Evolutionary conservation across 35 echinoderm and acorn worm genomes (phyloP).

Genomic region (Ophiothrix spiculata): DNA sequence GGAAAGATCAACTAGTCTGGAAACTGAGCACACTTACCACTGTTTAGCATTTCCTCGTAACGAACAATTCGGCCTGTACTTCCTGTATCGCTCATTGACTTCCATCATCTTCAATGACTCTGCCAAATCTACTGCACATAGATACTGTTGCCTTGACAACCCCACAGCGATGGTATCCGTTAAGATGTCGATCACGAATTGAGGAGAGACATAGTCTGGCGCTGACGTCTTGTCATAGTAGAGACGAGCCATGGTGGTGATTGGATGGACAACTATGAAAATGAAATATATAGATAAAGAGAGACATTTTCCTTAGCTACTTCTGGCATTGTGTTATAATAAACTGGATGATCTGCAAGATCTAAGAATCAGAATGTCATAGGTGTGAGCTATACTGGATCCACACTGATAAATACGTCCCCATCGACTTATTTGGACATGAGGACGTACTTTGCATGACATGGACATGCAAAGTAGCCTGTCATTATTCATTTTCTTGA

Average conservation of each 20-base stretch:
- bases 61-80: slow-evolving; percentile 67
- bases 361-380: too few relatives aligned
- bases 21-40: slow-evolving; percentile 56
- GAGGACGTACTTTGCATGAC: too few relatives aligned
- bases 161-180: slow-evolving; percentile 58
- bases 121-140: slow-evolving; percentile 62
- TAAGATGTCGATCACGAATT: slow-evolving; percentile 75
- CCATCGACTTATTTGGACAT: too few relatives aligned
- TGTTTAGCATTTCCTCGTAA: slow-evolving; percentile 66
- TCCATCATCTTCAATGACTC: slow-evolving; percentile 76
- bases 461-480: too few relatives aligned
- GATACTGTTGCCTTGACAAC: slow-evolving; percentile 75
- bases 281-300: not conserved
- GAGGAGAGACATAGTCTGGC: slow-evolving; percentile 61
- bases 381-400: too few relatives aligned
- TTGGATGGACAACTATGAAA: slow-evolving; percentile 65
- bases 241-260: slow-evolving; percentile 73
- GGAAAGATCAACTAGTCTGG: not conserved
- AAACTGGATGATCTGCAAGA: too few relatives aligned
- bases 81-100: slow-evolving; percentile 79
- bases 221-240: slow-evolving; percentile 80
- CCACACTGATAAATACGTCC: too few relatives aligned
- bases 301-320: too few relatives aligned
- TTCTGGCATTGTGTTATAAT: too few relatives aligned
- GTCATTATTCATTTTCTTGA: too few relatives aligned